A percentile compares a stretch with the other conserved stretches of the same genome.
These are phyloP conservation scores for Crocallis elinguaria DNA, from an alignment of 2,888 invertebrate species.

Conservation along the genomic window DNA sequence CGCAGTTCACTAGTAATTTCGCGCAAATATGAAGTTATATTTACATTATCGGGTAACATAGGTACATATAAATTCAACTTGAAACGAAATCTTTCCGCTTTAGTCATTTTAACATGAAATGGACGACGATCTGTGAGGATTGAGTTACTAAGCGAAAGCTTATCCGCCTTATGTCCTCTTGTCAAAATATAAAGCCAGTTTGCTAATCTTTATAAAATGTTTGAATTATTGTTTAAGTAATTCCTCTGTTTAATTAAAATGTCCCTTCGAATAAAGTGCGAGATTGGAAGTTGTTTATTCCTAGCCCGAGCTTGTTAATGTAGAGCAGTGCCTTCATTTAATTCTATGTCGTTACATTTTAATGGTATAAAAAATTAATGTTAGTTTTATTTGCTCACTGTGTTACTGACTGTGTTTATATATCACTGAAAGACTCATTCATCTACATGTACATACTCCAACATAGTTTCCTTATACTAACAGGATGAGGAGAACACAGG, in stretches of 20 bases:
- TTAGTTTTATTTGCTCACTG: no score
- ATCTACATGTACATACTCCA: constrained; percentile 15
- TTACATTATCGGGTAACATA: not conserved
- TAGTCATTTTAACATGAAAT: constrained; percentile 8
- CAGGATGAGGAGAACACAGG: constrained; percentile 11
- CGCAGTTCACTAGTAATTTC: not conserved
- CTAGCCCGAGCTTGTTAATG: not conserved
- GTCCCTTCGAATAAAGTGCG: constrained; percentile 4
- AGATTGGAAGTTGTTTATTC: not conserved
- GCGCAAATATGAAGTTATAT: not conserved
- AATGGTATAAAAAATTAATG: no score
- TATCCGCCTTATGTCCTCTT: constrained; percentile 19
- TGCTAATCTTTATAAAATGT: constrained; percentile 24
- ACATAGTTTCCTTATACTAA: constrained; percentile 22
- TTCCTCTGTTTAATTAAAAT: constrained; percentile 7
- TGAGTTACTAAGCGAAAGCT: constrained; percentile 18
- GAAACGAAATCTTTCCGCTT: constrained; percentile 1
- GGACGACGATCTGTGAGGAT: constrained; percentile 11
- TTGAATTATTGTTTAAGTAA: constrained; percentile 20
- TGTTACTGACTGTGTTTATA: no score
- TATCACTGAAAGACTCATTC: constrained; percentile 19
- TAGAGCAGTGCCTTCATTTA: no score
- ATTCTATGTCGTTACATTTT: no score
- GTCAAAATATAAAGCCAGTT: constrained; percentile 25
- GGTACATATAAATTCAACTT: not conserved